Base-by-base conservation (phyloP, 2,797 vertebrate species). In the Astyanax mexicanus region DNA sequence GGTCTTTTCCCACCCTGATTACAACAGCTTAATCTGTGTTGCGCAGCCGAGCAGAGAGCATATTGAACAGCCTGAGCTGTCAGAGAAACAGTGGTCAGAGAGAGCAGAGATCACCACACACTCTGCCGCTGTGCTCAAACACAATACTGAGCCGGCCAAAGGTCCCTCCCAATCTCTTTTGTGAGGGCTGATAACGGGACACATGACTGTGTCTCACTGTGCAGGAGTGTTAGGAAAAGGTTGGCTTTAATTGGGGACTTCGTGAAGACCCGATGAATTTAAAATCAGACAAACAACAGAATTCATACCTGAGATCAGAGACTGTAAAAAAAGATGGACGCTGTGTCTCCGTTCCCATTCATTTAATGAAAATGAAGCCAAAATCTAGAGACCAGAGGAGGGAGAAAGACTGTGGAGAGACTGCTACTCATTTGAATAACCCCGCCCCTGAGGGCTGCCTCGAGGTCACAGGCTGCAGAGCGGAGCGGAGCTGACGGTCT, bases 1-100 rank as follows among this genome's bases (percentile, higher is more conserved):
- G 67, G 67, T 76, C 60, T 68, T 78, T 78, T 72, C 47, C 44
- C 68, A 76, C 74, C 55, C 1, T 52, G 45, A 52, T 75, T 54
- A 55, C 52, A 23, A 37, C 35, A 51, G 57, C 66, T 69, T 76
- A 67, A 77, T 58, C 65, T 29, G 45, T 45, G 68, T 72, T 10
- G 25, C 71, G 32, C 70, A 42, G 29, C 38, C 17, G 23, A 47
- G 25, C n/a, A 23, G 60, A 3, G 40, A 32, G 75, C 61, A 37
- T 49, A 40, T 27, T 4, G 55, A 44, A 65, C 55, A 57, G 38
- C 70, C 49, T 37, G 12, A 64, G n/a, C 60, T 12, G 5, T n/a
- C 15, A 10, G 29, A n/a, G n/a, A 37, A 3, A 58, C 29, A 35
- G 29, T 19, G 17, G 42, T 3, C 3, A 12, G 35, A 12, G 15